Percentiles rank a stretch among this genome's conserved stretches.
Conservation (phyloP, 92 coral and sea anemone species). For the Porites cylindrica region DNA sequence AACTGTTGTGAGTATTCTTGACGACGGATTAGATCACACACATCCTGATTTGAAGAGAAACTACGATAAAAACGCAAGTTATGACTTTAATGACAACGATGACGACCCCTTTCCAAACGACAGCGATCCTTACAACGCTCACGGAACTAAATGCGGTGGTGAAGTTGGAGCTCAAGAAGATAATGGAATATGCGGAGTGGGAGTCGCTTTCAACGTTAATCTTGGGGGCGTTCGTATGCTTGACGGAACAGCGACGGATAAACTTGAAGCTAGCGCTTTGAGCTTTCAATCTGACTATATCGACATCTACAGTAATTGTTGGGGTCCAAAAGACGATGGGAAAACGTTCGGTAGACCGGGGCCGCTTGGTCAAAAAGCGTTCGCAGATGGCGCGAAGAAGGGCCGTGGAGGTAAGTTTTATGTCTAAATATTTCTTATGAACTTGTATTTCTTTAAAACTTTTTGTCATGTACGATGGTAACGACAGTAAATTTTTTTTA, state of each 20-base stretch:
- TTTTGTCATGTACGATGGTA: too few species aligned
- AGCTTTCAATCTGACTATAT: constrained; percentile 85
- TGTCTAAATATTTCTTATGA: background rate
- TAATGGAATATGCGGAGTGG: constrained; percentile 93
- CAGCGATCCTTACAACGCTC: constrained; percentile 93
- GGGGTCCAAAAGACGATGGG: constrained; percentile 99
- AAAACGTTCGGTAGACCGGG: constrained; percentile 98
- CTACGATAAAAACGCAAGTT: constrained; percentile 90
- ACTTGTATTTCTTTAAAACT: background rate
- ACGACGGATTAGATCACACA: constrained; percentile 94
- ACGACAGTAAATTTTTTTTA: constrained; percentile 1
- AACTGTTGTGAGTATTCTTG: constrained; percentile 88
- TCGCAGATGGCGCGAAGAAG: constrained; percentile 83
- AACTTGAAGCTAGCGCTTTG: constrained; percentile 87
- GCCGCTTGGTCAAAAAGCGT: constrained; percentile 79
- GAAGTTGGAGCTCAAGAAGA: constrained; percentile 96
- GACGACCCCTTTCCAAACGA: constrained; percentile 89
- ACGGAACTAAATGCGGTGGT: constrained; percentile 97
- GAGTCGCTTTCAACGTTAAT: constrained; percentile 89
- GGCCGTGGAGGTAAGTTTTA: constrained; percentile 89
- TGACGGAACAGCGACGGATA: constrained; percentile 95
- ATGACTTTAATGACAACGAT: constrained; percentile 79
- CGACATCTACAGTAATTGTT: constrained; percentile 96
- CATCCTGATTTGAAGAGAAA: constrained; percentile 93
- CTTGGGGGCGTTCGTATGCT: constrained; percentile 97